Evolutionary conservation across 2,888 invertebrate species (phyloP), one percentile per base, ranked within the genome.

Genomic region (Parnassius orleans): DNA sequence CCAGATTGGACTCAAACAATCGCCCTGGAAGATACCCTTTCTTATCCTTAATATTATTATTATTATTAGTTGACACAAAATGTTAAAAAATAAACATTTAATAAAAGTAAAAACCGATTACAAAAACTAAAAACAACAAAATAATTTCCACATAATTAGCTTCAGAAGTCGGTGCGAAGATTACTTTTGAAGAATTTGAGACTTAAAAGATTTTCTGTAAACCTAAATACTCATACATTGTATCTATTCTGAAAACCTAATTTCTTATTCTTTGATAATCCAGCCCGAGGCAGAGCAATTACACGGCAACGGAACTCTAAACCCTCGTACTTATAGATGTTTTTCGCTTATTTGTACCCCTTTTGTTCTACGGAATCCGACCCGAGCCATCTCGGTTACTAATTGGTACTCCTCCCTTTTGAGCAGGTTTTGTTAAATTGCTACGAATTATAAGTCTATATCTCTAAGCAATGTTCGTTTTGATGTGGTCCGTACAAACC

Each of bases 271-370:
- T 76, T 59, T 71, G 76, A 43, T 69, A 64, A 68, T 65, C 73
- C 65, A 70, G 80, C 87, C 80, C 67, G 71, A 73, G 84, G 87
- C 86, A 66, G 77, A 78, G 84, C 87, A 87, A 87, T 87, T 87
- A 87, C 84, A 81, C 76, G 72, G 67, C 69, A 70, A 73, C 78
- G 81, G 78, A 85, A 85, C 79, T 77, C 81, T 83, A 84, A 86
- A 84, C 87, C 82, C 69, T 73, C 72, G 80, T 79, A 81, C 69
- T 72, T 73, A 73, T 81, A 81, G 81, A 83, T 81, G 84, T 86
- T 86, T 85, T 87, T 87, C 85, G 76, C 75, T 83, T 84, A 83
- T 86, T 83, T 83, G 75, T 69, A 69, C 73, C 73, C 79, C 77
- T 75, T 78, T 83, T 79, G 69, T 73, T 77, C 79, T 65, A 69